phyloP scores from a whole-genome alignment of 2,113 vertebrate genomes.

The Indri indri region DNA sequence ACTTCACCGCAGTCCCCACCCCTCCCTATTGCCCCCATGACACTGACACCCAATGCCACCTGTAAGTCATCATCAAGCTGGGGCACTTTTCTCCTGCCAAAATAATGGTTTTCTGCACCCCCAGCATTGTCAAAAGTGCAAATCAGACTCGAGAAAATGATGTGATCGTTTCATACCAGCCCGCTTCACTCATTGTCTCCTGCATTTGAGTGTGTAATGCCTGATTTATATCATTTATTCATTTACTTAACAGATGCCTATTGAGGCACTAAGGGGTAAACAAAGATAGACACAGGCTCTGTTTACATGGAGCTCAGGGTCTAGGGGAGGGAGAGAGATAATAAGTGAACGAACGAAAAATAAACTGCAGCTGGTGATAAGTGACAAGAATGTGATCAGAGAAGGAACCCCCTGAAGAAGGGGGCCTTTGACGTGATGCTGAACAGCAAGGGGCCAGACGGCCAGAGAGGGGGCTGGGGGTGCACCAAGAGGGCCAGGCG shows the following conservation, averaged over 20 bases:
- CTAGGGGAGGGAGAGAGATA: background rate
- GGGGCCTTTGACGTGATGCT: background rate
- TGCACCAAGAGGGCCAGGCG: background rate
- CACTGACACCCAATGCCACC: fast-evolving
- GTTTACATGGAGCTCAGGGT: background rate
- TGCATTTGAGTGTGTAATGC: background rate
- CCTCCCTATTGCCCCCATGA: background rate
- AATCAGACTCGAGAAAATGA: background rate
- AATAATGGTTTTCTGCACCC: background rate
- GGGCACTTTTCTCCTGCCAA: background rate
- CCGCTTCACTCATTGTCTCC: background rate
- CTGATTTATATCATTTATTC: background rate
- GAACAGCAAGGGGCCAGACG: background rate
- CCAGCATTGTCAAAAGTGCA: background rate
- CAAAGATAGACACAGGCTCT: background rate
- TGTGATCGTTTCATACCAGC: background rate
- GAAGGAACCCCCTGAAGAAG: background rate
- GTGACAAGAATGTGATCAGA: background rate
- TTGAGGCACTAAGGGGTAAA: background rate
- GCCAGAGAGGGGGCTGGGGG: background rate
- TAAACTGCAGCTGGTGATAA: background rate
- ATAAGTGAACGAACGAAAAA: background rate
- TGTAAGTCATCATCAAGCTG: background rate
- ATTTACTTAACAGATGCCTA: background rate
- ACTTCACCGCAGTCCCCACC: background rate